These are phyloP conservation scores for Oryzias curvinotus DNA, from an alignment of 2,113 vertebrate genomes.

Conservation along the genomic window DNA sequence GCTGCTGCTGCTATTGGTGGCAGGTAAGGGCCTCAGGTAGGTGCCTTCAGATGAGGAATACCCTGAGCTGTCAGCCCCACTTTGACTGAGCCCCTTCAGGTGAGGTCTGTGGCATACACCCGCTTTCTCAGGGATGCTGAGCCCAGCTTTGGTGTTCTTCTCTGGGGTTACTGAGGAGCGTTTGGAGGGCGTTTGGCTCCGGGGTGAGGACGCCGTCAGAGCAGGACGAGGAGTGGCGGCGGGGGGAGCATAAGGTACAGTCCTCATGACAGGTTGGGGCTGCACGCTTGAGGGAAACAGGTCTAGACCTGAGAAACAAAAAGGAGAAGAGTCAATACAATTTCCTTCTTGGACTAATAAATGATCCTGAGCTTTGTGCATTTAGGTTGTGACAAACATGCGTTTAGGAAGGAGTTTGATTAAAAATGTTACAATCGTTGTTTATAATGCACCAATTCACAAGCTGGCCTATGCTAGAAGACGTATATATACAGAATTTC, in stretches of 20 bases:
- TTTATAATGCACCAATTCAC: too few relatives aligned
- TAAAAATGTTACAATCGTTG: too few relatives aligned
- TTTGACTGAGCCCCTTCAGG: constrained; percentile 33
- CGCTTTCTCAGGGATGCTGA: constrained; percentile 6
- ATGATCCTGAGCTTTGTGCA: too few relatives aligned
- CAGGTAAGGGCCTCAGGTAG: constrained; percentile 3
- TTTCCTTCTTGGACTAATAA: too few relatives aligned
- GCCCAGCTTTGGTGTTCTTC: neutral
- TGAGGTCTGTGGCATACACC: constrained; percentile 21
- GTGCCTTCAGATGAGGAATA: constrained; percentile 71
- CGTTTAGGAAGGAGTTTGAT: too few relatives aligned
- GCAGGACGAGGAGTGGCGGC: constrained; percentile 49
- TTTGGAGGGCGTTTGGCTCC: constrained; percentile 18
- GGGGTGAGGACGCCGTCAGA: constrained; percentile 16
- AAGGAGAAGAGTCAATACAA: neutral
- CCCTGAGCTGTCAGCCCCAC: constrained; percentile 65
- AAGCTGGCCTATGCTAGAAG: too few relatives aligned
- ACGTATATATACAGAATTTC: too few relatives aligned
- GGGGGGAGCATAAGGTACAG: constrained; percentile 1
- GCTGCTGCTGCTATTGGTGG: neutral
- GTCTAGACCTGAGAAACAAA: constrained; percentile 18
- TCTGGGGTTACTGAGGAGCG: constrained; percentile 1
- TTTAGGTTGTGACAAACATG: too few relatives aligned
- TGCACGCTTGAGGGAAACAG: constrained; percentile 9
- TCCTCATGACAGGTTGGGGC: constrained; percentile 25